Evolutionary conservation across 2,797 vertebrate genomes (phyloP).

Genomic region (Prionace glauca): DNA sequence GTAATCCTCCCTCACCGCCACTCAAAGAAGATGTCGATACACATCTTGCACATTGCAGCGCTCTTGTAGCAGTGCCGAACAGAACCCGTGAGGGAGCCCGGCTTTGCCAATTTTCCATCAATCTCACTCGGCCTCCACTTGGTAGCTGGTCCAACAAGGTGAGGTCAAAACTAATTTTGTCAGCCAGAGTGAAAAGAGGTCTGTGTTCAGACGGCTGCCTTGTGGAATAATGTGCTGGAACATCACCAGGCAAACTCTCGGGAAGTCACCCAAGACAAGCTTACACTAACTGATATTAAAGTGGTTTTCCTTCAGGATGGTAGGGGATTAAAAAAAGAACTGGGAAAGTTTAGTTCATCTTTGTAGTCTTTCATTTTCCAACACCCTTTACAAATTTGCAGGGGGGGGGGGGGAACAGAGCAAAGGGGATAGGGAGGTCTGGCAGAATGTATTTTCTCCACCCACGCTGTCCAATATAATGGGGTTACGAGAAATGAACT

Average conservation of each 20-base stretch:
- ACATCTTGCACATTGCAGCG: neutral
- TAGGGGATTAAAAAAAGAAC: neutral
- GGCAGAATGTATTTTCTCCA: neutral
- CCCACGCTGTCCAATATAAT: neutral
- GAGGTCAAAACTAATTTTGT: neutral
- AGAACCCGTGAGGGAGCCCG: neutral
- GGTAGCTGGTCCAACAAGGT: neutral
- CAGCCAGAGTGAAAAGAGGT: neutral
- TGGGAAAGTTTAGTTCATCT: neutral
- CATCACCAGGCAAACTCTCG: neutral
- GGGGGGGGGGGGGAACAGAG: neutral
- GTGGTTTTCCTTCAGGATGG: constrained; percentile 1
- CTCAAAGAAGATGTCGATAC: neutral
- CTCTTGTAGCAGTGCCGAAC: neutral
- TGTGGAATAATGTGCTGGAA: constrained; percentile 6
- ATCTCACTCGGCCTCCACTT: neutral
- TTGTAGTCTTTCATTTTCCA: neutral
- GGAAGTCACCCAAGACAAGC: neutral
- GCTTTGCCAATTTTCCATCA: neutral
- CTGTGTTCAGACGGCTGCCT: neutral
- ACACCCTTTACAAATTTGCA: neutral
- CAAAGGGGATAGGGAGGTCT: neutral
- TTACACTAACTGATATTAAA: neutral
- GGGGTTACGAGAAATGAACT: neutral
- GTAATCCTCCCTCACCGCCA: neutral